These are phyloP conservation scores for Ceryle rudis DNA, from an alignment of 2,797 vertebrate species.

Conservation along the genomic window DNA sequence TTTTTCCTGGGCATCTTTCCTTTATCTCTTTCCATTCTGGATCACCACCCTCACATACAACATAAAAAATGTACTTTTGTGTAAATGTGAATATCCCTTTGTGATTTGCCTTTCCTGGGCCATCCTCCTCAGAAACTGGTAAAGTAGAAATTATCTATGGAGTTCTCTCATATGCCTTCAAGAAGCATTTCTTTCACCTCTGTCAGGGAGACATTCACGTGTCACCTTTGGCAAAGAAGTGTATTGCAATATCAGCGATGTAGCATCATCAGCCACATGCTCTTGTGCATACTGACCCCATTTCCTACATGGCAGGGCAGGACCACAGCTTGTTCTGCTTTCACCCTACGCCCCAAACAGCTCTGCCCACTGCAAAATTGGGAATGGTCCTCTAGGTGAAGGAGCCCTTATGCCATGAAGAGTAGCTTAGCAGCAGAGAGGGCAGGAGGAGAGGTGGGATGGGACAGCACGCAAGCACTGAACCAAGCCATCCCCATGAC, in stretches of 20 bases:
- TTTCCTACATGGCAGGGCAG: not conserved
- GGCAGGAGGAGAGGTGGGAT: not conserved
- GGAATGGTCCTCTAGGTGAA: not conserved
- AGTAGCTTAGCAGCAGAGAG: too few species aligned
- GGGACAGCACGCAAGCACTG: rapidly evolving
- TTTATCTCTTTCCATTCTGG: not conserved
- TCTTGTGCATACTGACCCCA: not conserved
- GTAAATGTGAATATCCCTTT: not conserved
- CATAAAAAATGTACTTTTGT: not conserved
- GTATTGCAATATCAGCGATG: not conserved
- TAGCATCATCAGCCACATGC: not conserved
- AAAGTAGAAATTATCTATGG: not conserved
- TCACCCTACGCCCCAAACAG: not conserved
- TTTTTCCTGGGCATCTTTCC: not conserved
- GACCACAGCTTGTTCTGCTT: not conserved
- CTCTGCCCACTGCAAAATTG: not conserved
- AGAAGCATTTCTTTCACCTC: not conserved
- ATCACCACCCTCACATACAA: not conserved
- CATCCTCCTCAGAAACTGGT: not conserved
- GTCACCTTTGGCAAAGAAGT: not conserved
- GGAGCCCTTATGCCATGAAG: rapidly evolving
- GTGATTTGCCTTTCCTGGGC: not conserved
- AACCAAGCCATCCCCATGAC: not conserved
- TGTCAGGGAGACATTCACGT: not conserved
- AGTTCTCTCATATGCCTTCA: not conserved